phyloP scores from a whole-genome alignment of 2,888 invertebrate species.

The Pilophorus perplexus region DNA sequence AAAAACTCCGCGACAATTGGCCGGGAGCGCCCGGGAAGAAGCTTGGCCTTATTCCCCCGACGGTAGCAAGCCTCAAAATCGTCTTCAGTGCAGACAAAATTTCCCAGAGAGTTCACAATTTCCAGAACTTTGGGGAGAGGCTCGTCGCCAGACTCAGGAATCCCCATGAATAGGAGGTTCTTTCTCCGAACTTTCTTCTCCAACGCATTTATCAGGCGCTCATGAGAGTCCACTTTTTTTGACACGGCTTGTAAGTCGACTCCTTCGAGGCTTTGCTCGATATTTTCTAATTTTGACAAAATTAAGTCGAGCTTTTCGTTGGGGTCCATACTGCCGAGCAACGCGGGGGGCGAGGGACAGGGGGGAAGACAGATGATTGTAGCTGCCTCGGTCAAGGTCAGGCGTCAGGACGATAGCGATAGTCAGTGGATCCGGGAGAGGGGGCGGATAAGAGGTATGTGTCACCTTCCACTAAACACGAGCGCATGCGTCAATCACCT shows the following conservation, averaged over 20 bases:
- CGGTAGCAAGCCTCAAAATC: slow-evolving; percentile 10
- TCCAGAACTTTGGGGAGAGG: background rate
- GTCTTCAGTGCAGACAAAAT: no score
- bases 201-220: background rate
- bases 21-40: background rate
- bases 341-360: no score
- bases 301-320: no score
- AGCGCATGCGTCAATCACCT: no score
- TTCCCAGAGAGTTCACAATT: background rate
- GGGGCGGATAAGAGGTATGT: no score
- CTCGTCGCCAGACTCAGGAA: no score
- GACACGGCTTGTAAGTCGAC: background rate
- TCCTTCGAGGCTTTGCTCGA: background rate
- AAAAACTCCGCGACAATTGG: background rate
- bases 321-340: no score
- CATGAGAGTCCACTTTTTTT: background rate
- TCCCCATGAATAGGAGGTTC: slow-evolving; percentile 6
- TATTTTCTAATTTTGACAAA: background rate
- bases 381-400: no score
- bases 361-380: no score
- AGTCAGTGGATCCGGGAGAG: no score
- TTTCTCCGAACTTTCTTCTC: slow-evolving; percentile 4
- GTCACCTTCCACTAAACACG: no score
- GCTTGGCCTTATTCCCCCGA: background rate
- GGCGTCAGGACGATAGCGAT: no score